These are phyloP conservation scores for Ooceraea biroi DNA, from an alignment of 1,140 invertebrate genomes.

Conservation along the genomic window DNA sequence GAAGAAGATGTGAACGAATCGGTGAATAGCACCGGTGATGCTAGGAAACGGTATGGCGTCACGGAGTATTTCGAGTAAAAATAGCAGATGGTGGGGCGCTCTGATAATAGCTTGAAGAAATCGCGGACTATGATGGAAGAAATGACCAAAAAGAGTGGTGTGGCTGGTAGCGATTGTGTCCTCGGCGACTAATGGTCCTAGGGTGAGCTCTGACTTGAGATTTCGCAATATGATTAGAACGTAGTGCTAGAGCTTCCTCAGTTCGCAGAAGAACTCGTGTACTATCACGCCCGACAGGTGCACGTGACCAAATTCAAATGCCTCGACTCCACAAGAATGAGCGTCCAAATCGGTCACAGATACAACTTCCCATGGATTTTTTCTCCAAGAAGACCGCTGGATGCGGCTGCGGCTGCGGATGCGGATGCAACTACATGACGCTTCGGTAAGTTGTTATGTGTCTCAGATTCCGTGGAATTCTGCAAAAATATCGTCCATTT, in stretches of 20 bases:
- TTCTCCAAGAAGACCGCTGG: not conserved
- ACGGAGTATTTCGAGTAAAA: constrained; percentile 37
- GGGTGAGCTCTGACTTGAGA: constrained; percentile 17
- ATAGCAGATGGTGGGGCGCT: constrained; percentile 38
- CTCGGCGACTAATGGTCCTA: not conserved
- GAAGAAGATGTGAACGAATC: not conserved
- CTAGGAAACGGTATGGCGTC: constrained; percentile 8
- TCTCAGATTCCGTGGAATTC: constrained; percentile 1
- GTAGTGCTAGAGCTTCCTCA: constrained; percentile 34
- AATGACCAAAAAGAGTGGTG: not conserved
- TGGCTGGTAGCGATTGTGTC: not conserved
- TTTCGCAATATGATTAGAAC: not conserved
- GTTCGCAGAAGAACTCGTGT: constrained; percentile 63
- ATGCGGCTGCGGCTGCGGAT: constrained; percentile 18
- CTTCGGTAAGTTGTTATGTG: constrained; percentile 7
- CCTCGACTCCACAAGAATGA: constrained; percentile 46
- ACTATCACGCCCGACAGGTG: not conserved
- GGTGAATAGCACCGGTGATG: not conserved
- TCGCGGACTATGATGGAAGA: not conserved
- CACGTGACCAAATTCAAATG: constrained; percentile 24
- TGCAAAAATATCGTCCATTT: constrained; percentile 18
- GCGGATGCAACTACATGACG: constrained; percentile 18
- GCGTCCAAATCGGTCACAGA: constrained; percentile 8
- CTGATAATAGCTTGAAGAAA: not conserved
- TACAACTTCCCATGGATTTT: not conserved